Conservation (phyloP, 2,888 invertebrate species). For the Anthoptus insignis region DNA sequence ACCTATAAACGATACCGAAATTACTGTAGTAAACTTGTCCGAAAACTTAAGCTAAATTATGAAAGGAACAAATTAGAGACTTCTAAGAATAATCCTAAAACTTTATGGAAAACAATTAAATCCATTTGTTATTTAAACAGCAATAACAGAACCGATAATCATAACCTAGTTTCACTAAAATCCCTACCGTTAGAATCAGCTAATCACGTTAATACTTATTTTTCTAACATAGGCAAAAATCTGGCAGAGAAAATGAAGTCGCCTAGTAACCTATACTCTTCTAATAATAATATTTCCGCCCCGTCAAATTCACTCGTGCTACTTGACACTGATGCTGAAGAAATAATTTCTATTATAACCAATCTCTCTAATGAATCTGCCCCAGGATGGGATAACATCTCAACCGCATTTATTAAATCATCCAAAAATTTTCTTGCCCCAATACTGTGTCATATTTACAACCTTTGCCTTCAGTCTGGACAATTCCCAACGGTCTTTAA, state of each 20-base stretch:
- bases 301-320: background rate
- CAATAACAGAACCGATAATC: background rate
- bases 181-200: slow-evolving; percentile 2
- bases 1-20: slow-evolving; percentile 23
- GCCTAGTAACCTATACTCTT: background rate
- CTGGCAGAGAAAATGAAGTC: slow-evolving; percentile 9
- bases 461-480: no score
- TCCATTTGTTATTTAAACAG: no score
- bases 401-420: no score
- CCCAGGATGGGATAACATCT: no score
- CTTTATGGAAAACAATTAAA: slow-evolving; percentile 8
- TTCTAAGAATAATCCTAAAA: slow-evolving; percentile 12
- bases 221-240: slow-evolving; percentile 21
- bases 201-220: slow-evolving; percentile 12
- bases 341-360: background rate
- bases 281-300: background rate
- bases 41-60: slow-evolving; percentile 21
- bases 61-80: slow-evolving; percentile 9
- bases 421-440: no score
- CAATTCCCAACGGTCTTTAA: no score
- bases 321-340: background rate
- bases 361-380: no score
- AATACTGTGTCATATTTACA: no score
- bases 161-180: background rate
- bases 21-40: slow-evolving; percentile 12